phyloP scores from a whole-genome alignment of 2,797 vertebrate genomes.

The Coilia nasus region DNA sequence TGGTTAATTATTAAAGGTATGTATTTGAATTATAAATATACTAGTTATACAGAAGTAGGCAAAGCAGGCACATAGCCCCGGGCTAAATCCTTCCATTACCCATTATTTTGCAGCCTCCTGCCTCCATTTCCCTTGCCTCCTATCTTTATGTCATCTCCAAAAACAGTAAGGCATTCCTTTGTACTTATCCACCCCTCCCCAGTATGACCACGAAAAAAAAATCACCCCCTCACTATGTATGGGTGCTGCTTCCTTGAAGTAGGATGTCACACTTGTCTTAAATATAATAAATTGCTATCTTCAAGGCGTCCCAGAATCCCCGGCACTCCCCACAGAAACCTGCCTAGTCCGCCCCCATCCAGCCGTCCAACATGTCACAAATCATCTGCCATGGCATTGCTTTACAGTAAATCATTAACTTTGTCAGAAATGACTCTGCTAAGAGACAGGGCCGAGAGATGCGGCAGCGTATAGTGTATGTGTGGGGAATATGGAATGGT shows the following conservation, averaged over 20 bases:
- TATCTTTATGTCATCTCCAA: conserved; percentile 94
- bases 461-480: conserved; percentile 54
- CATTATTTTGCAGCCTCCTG: conserved; percentile 98
- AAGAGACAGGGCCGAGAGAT: conserved; percentile 78
- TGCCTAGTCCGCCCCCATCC: conserved; percentile 84
- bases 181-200: conserved; percentile 89
- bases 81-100: conserved; percentile 99
- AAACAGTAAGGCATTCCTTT: conserved; percentile 95
- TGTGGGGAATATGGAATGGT: conserved; percentile 69
- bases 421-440: conserved; percentile 95
- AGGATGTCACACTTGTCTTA: conserved; percentile 99
- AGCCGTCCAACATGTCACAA: conserved; percentile 90
- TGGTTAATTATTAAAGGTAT: conserved; percentile 99
- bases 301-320: conserved; percentile 97
- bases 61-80: conserved; percentile 98
- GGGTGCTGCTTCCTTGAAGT: conserved; percentile 95
- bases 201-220: conserved; percentile 88
- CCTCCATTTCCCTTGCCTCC: conserved; percentile 94
- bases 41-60: conserved; percentile 99
- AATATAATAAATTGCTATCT: conserved; percentile 99
- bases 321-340: conserved; percentile 93
- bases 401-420: conserved; percentile 99
- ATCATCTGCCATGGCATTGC: conserved; percentile 89
- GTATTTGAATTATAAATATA: conserved; percentile 99
- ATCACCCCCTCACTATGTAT: conserved; percentile 90